A percentile compares a stretch with the other conserved stretches of the same genome.
phyloP scores from a whole-genome alignment of 2,797 vertebrate genomes.

The Sebastes trivittatus region DNA sequence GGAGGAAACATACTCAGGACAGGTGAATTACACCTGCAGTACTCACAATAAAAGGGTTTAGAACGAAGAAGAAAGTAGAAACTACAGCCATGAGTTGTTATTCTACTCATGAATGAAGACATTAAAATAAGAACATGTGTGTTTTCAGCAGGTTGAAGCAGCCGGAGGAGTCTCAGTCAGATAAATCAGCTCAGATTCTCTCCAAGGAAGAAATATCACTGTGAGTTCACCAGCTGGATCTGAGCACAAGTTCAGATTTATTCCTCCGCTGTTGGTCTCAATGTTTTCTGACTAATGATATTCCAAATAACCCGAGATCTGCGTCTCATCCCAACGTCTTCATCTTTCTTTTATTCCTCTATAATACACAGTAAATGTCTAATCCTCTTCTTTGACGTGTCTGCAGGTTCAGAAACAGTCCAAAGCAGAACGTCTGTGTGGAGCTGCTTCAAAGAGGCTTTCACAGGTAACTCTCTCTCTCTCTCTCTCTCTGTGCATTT shows the following conservation, averaged over 20 bases:
- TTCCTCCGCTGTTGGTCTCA: no score
- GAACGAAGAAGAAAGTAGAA: background rate
- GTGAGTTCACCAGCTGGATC: conserved; percentile 37
- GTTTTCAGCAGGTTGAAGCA: conserved; percentile 2
- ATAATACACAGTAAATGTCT: no score
- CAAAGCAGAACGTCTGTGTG: conserved; percentile 88
- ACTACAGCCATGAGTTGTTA: background rate
- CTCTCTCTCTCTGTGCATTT: no score
- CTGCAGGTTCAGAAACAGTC: conserved; percentile 85
- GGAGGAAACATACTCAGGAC: background rate
- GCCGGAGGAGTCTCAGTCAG: fast-evolving
- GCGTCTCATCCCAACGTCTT: background rate
- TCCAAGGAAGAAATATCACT: conserved; percentile 26
- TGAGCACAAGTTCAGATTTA: no score
- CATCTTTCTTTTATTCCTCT: background rate
- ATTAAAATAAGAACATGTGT: no score
- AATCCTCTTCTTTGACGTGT: background rate
- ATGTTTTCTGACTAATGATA: no score
- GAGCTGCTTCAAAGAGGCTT: conserved; percentile 87
- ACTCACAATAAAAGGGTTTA: no score
- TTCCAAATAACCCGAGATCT: background rate
- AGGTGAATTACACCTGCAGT: background rate
- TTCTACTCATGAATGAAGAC: no score
- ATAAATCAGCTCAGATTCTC: background rate
- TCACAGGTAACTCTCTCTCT: conserved; percentile 74